phyloP scores from a whole-genome alignment of 2,888 invertebrate species.

The Drosophila setosimentum region DNA sequence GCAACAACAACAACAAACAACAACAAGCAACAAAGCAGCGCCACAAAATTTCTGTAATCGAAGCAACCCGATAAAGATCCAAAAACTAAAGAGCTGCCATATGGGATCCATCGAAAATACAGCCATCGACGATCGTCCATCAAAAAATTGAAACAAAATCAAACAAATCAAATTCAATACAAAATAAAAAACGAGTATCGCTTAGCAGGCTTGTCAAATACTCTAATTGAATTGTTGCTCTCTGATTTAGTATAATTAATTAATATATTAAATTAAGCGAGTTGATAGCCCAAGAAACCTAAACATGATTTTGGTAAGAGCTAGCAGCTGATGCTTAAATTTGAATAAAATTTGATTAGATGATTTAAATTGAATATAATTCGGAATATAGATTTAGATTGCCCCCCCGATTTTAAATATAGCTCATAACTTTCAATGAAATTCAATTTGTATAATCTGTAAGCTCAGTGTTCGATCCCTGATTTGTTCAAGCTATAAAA shows the following conservation, averaged over 20 bases:
- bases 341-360: background rate
- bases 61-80: conserved; percentile 43
- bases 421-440: background rate
- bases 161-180: conserved; percentile 54
- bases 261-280: background rate
- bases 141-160: conserved; percentile 12
- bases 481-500: background rate
- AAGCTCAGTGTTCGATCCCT: too few relatives aligned
- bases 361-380: background rate
- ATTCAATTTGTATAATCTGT: background rate
- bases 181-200: background rate
- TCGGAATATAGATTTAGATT: background rate
- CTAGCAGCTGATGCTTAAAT: background rate
- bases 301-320: background rate
- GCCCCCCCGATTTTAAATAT: background rate
- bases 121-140: conserved; percentile 29
- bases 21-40: conserved; percentile 5
- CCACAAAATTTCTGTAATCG: conserved; percentile 28
- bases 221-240: background rate
- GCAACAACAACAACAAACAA: conserved; percentile 12
- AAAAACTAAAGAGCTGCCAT: conserved; percentile 37
- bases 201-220: background rate
- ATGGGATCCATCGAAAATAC: conserved; percentile 36
- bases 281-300: background rate
- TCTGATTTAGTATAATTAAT: background rate